A percentile compares a stretch with the other conserved stretches of the same genome.
These are phyloP conservation scores for Pyralis farinalis DNA, from an alignment of 2,888 invertebrate genomes.

Conservation along the genomic window DNA sequence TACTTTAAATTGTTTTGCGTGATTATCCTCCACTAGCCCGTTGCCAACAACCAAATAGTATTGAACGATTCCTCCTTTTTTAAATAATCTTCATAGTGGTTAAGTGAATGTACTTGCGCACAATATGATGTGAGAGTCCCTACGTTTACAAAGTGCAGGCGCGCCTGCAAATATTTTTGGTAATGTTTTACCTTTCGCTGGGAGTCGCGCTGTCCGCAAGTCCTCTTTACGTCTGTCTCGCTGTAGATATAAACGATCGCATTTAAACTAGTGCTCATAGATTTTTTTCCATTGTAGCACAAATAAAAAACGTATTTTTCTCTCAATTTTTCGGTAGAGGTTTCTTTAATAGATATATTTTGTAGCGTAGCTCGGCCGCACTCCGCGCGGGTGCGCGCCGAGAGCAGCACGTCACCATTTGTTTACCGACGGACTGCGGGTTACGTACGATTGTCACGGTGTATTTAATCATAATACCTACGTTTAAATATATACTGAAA, in stretches of 20 bases:
- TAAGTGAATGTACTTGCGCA: conserved; percentile 71
- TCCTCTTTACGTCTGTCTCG: conserved; percentile 38
- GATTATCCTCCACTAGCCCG: conserved; percentile 51
- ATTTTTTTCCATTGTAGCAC: conserved; percentile 62
- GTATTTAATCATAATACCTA: conserved; percentile 61
- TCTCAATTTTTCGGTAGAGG: conserved; percentile 52
- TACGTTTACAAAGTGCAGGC: conserved; percentile 46
- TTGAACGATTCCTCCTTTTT: conserved; percentile 64
- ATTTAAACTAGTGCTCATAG: conserved; percentile 65
- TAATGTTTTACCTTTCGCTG: conserved; percentile 55
- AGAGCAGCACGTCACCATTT: conserved; percentile 35
- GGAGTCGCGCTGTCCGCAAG: conserved; percentile 26
- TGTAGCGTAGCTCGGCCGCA: conserved; percentile 52
- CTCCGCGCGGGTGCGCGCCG: conserved; percentile 24
- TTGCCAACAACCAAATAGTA: conserved; percentile 74
- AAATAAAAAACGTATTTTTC: conserved; percentile 47
- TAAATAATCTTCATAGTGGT: conserved; percentile 61
- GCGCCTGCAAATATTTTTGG: conserved; percentile 70
- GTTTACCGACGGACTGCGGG: conserved; percentile 45
- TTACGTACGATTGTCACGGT: conserved; percentile 30
- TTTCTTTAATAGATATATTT: conserved; percentile 48
- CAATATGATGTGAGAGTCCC: conserved; percentile 47
- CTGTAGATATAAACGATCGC: conserved; percentile 55
- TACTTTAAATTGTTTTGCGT: conserved; percentile 42
- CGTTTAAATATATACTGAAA: conserved; percentile 68